Evolutionary conservation across 2,888 invertebrate species (phyloP).

Genomic region (Atethmia centrago): DNA sequence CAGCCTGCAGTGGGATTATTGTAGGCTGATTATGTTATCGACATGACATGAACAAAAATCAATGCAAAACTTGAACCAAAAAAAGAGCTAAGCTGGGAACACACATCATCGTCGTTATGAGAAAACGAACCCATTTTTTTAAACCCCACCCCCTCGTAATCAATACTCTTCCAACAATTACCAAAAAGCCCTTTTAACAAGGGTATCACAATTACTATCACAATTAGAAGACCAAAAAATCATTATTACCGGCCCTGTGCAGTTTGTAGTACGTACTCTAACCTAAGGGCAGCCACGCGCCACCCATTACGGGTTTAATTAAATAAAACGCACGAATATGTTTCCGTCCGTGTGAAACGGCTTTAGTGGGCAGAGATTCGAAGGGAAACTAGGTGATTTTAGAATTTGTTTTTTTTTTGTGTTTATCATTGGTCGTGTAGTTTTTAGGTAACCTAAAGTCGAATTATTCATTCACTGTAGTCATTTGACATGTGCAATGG

Average conservation of each 20-base stretch:
- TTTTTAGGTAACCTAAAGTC: no score
- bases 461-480: no score
- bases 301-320: conserved; percentile 80
- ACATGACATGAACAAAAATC: neutral
- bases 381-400: conserved; percentile 8
- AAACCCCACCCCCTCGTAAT: conserved; percentile 32
- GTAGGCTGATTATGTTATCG: no score
- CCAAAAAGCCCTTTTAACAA: conserved; percentile 48
- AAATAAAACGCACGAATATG: conserved; percentile 78
- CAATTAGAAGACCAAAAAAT: conserved; percentile 52
- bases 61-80: neutral
- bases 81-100: conserved; percentile 2
- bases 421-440: no score
- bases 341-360: conserved; percentile 69
- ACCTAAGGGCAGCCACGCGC: conserved; percentile 72
- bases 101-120: conserved; percentile 14
- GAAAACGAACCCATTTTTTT: conserved; percentile 29
- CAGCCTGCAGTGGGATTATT: no score
- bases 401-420: neutral
- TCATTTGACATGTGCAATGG: no score
- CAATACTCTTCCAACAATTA: conserved; percentile 53
- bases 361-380: conserved; percentile 49
- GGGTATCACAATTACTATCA: conserved; percentile 55
- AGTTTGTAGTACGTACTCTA: conserved; percentile 34
- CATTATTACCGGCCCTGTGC: conserved; percentile 40